Evolutionary conservation across 2,113 vertebrate species (phyloP).

Genomic region (Ctenomys sociabilis): DNA sequence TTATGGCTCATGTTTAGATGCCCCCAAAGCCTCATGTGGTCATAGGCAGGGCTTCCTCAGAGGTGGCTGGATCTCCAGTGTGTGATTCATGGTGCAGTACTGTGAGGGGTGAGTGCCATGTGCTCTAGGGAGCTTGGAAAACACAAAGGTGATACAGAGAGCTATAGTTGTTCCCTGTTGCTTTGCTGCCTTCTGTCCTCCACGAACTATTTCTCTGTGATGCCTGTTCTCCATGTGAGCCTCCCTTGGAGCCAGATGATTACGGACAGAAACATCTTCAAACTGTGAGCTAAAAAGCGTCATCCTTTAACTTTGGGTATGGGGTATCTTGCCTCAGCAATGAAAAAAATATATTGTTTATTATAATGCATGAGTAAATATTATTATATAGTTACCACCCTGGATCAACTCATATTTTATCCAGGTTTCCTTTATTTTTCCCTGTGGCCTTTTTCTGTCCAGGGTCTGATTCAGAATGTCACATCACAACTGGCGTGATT

Average conservation of each 20-base stretch:
- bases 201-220: background rate
- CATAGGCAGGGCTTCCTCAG: background rate
- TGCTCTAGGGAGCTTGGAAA: background rate
- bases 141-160: background rate
- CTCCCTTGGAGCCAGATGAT: background rate
- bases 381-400: background rate
- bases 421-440: background rate
- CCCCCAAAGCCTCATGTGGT: background rate
- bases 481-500: background rate
- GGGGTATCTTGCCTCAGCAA: background rate
- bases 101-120: background rate
- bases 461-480: background rate
- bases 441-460: background rate
- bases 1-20: background rate
- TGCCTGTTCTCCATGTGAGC: background rate
- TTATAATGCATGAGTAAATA: background rate
- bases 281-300: background rate
- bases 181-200: background rate
- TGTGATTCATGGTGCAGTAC: background rate
- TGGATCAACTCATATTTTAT: background rate
- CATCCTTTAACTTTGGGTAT: background rate
- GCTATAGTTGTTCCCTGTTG: background rate
- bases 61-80: background rate
- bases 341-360: background rate
- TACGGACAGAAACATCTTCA: background rate